Percentiles rank a stretch among this genome's conserved stretches.
Evolutionary conservation across 2,797 vertebrate species (phyloP).

Genomic region (Monodelphis domestica): DNA sequence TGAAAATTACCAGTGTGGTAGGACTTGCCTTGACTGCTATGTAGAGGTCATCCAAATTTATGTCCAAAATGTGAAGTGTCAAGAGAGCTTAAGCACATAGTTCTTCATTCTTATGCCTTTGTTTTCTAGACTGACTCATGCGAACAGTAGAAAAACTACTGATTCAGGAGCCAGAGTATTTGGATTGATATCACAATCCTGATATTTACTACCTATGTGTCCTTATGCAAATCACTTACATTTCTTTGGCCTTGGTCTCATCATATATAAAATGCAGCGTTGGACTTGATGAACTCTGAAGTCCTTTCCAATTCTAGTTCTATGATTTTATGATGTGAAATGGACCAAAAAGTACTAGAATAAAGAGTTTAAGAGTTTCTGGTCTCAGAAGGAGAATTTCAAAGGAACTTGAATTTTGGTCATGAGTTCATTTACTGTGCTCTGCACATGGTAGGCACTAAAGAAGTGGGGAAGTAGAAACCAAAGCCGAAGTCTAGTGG

Average conservation of each 20-base stretch:
- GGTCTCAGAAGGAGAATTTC: no score
- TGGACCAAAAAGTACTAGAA: not conserved
- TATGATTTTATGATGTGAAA: not conserved
- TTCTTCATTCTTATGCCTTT: no score
- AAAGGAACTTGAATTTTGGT: no score
- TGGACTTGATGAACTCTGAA: not conserved
- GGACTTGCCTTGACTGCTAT: no score
- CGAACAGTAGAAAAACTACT: not conserved
- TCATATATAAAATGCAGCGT: not conserved
- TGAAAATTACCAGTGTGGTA: no score
- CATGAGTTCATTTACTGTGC: not conserved
- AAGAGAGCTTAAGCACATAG: no score
- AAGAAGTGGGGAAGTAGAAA: not conserved
- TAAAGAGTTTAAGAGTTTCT: not conserved
- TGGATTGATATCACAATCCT: not conserved
- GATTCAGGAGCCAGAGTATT: not conserved
- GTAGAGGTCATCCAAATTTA: no score
- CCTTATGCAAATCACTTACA: not conserved
- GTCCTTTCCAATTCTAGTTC: not conserved
- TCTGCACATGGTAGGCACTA: not conserved
- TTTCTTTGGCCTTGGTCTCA: not conserved
- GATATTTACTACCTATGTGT: not conserved
- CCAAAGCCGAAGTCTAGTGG: not conserved
- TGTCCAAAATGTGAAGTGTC: no score
- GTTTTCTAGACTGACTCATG: no score